phyloP scores from a whole-genome alignment of 2,113 vertebrate genomes.

The Platycercus adscitus region DNA sequence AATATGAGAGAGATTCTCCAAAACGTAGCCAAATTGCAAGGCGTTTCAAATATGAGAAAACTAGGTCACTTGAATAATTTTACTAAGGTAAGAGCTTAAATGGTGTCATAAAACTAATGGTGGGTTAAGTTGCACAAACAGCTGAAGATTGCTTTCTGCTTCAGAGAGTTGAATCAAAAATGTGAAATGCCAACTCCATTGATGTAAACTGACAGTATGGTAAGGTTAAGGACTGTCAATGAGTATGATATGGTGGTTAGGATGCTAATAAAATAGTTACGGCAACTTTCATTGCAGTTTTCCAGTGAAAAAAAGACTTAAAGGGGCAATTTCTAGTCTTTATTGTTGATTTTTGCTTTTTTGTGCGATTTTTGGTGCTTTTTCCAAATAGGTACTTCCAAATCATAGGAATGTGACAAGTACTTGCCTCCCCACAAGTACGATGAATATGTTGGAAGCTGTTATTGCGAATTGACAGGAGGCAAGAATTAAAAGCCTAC shows the following conservation, averaged over 20 bases:
- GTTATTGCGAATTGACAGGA: neutral
- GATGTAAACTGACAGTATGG: neutral
- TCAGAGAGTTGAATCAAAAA: neutral
- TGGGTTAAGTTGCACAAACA: neutral
- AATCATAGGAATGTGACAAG: rapidly evolving
- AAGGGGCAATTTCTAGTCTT: rapidly evolving
- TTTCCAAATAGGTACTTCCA: neutral
- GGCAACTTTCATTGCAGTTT: neutral
- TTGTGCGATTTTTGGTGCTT: neutral
- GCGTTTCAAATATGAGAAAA: conserved; percentile 99
- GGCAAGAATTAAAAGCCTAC: neutral
- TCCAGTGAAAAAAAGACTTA: neutral
- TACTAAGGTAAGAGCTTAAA: conserved; percentile 87
- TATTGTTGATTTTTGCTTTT: neutral
- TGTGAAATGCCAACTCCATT: neutral
- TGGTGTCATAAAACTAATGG: neutral
- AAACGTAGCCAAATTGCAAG: conserved; percentile 96
- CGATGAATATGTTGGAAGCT: neutral
- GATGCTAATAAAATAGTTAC: neutral
- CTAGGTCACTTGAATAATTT: conserved; percentile 99
- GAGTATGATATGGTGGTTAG: neutral
- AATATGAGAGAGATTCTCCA: conserved; percentile 97
- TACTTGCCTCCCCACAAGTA: neutral
- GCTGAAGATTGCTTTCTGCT: neutral
- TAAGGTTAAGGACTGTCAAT: neutral